Conservation (phyloP, 1,140 invertebrate species). For the Chymomyza costata region DNA sequence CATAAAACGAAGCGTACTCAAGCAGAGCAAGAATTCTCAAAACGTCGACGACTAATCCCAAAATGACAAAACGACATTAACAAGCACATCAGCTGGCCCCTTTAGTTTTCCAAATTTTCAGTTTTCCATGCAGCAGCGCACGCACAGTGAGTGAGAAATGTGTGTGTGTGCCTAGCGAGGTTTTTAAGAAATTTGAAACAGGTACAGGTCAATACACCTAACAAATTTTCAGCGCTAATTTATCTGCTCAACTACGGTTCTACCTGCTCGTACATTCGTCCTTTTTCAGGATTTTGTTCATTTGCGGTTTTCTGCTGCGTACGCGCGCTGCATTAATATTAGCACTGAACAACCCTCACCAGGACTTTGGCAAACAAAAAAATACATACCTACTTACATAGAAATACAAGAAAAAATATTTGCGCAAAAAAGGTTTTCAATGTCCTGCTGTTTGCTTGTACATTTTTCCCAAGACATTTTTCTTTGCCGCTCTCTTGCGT, state of each 20-base stretch:
- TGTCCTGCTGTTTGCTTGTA: conserved; percentile 61
- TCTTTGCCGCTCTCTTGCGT: conserved; percentile 4
- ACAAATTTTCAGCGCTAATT: conserved; percentile 51
- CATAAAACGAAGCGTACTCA: conserved; percentile 13
- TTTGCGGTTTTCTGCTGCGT: conserved; percentile 40
- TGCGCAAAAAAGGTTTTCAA: conserved; percentile 15
- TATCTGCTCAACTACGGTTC: conserved; percentile 10
- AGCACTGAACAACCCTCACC: conserved; percentile 9
- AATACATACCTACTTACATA: neutral
- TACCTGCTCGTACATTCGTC: neutral
- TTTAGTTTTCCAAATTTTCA: too few species aligned
- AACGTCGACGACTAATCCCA: conserved; percentile 31
- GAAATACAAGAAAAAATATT: conserved; percentile 6
- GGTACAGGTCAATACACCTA: conserved; percentile 33
- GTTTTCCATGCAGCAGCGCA: conserved; percentile 27
- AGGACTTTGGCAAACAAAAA: neutral
- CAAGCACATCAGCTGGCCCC: conserved; percentile 30
- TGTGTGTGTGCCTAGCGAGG: neutral
- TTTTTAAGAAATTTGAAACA: conserved; percentile 4
- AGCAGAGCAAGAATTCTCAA: conserved; percentile 5
- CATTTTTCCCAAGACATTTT: conserved; percentile 58
- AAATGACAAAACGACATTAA: conserved; percentile 39
- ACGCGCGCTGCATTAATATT: conserved; percentile 49
- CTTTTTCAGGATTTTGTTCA: conserved; percentile 39
- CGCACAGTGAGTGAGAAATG: conserved; percentile 11